A percentile compares a stretch with the other conserved stretches of the same genome.
phyloP scores from a whole-genome alignment of 2,797 vertebrate genomes.

The Oryzias sinensis region DNA sequence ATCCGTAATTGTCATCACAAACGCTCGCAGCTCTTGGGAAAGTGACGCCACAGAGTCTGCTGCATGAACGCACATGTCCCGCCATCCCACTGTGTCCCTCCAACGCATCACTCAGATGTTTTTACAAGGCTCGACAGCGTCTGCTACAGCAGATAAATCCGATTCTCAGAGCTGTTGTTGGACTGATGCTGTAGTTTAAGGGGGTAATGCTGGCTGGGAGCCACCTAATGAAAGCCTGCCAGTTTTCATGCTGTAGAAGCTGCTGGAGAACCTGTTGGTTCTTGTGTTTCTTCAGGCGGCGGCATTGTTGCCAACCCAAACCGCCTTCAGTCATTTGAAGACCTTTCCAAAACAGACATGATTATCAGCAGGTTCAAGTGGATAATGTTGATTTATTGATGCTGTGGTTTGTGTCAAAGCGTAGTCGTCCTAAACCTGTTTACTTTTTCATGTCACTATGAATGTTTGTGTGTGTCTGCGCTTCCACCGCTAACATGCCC shows the following conservation, averaged over 20 bases:
- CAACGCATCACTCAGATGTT: constrained; percentile 24
- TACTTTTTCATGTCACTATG: constrained; percentile 43
- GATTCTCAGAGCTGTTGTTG: constrained; percentile 9
- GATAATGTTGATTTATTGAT: no score
- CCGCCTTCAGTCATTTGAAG: neutral
- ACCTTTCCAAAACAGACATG: no score
- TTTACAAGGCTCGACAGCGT: constrained; percentile 24
- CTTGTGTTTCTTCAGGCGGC: neutral
- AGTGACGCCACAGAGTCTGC: constrained; percentile 37
- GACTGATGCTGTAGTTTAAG: constrained; percentile 30
- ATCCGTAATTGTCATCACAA: constrained; percentile 8
- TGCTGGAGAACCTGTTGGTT: constrained; percentile 2
- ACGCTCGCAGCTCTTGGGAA: constrained; percentile 45
- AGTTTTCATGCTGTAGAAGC: constrained; percentile 1
- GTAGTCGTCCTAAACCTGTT: constrained; percentile 8
- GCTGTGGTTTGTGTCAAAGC: no score
- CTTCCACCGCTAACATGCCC: constrained; percentile 72
- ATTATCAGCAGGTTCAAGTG: no score
- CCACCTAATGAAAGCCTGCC: neutral
- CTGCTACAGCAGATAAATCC: constrained; percentile 15
- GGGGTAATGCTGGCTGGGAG: constrained; percentile 7
- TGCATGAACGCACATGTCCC: constrained; percentile 63
- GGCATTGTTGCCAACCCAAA: neutral
- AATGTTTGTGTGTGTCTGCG: constrained; percentile 52
- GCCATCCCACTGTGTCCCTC: constrained; percentile 49